Base-by-base conservation (phyloP, 2,797 vertebrate species). In the Siniperca undulata region DNA sequence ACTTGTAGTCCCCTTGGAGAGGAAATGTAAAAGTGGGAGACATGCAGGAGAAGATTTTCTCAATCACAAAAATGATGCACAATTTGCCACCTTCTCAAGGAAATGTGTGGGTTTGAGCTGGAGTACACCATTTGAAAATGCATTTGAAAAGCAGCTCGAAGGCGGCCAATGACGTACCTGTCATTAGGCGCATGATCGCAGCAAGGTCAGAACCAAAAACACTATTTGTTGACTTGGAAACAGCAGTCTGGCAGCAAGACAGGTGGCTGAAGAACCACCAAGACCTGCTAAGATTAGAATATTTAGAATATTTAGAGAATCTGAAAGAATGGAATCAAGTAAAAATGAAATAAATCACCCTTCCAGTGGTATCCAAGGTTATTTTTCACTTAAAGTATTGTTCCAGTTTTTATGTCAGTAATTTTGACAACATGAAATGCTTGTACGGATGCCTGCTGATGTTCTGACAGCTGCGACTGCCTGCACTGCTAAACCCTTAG, bases 41-140 rank as follows among this genome's bases (percentile, higher is more conserved):
- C 62, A 16, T 46, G 27, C 9, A 46, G 46, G 30, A 73, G 30
- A 59, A 65, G 56, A 30, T 13, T 67, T 76, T 75, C 60, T 61
- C 12, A 0, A 52, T 48, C 77, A 76, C 27, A 70, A 58, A 74
- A 62, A 36, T 50, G 44, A 12, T 20, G 7, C 62, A 17, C 19
- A 27, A 48, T 69, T 83, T 70, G 19, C 59, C 36, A 0, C 76
- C 75, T 50, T 80, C 55, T 82, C 70, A 77, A 80, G 81, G 75
- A 78, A 40, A 1, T 36, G 69, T n/a, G 69, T 85, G 81, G 80
- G 74, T 50, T 76, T 62, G 30, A 66, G 60, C 30, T 70, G 4
- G 3, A 80, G 38, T 7, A 0, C 2, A 71, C 34, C 76, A 70
- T n/a, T 0, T 69, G 36, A 48, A 22, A 17, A 36, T 9, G 20